Base-by-base conservation (phyloP, 2,888 invertebrate species). In the Parnassius orleans region DNA sequence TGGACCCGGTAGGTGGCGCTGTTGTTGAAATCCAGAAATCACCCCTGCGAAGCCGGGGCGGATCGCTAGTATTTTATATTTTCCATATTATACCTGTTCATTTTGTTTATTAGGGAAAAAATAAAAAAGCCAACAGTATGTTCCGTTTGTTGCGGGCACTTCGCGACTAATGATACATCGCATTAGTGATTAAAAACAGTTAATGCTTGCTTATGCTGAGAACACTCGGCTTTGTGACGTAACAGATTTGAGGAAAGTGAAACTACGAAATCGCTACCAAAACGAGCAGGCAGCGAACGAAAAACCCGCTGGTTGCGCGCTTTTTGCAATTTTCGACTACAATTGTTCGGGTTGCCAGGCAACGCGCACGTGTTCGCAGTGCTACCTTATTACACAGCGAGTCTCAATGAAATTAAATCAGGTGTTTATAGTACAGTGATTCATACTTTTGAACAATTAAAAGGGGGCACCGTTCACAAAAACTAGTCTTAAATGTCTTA, bases 281-380 rank as follows among this genome's bases (percentile, higher is more conserved):
- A 83, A 75, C 73, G 72, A 69, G 72, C 72, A 72, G 76, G 77
- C 80, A 79, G 75, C 77, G 75, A 73, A 75, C 76, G 78, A 80
- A 79, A 79, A 79, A 69, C 70, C 68, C 69, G 74, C 75, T 76
- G 77, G 78, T 79, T 74, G 79, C 73, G 71, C n/a, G 47, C 24
- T 15, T 56, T 3, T 47, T n/a, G 47, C 12, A 43, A 43, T 54
- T 43, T 41, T 43, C n/a, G n/a, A 41, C 33, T 53, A 46, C 11
- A 46, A 53, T 12, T 7, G 7, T 33, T 9, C 14, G n/a, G 41
- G 33, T 53, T 46, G 46, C n/a, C 46, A 7, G 33, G 5, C 33
- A 7, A 7, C 7, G 33, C 33, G 19, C 19, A 19, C 19, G 33
- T 33, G 33, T 7, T 33, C 33, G 33, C 33, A 33, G 33, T 33